Conservation (phyloP, 2,797 vertebrate genomes). For the Phoebastria nigripes region DNA sequence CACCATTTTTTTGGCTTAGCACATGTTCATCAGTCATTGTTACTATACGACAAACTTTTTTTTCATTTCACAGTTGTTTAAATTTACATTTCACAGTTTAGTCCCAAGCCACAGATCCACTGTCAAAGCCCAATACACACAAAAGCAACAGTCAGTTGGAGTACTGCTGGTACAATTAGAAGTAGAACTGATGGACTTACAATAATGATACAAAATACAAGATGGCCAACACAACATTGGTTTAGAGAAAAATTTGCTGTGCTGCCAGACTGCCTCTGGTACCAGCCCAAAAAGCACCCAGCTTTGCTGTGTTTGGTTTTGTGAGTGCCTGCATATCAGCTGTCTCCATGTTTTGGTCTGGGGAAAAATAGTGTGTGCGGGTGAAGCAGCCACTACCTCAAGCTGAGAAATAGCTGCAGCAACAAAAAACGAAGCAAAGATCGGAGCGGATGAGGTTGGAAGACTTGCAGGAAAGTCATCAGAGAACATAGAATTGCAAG, state of each 20-base stretch:
- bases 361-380: rapidly evolving
- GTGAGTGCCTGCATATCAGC: not conserved
- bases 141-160: not conserved
- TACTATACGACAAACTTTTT: not conserved
- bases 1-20: not conserved
- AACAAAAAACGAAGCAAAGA: not conserved
- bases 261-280: not conserved
- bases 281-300: not conserved
- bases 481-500: not conserved
- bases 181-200: not conserved
- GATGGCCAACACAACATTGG: not conserved
- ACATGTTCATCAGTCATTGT: not conserved
- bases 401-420: not conserved
- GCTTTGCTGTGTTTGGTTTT: not conserved
- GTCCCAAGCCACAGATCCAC: not conserved
- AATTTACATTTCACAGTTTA: not conserved
- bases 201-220: not conserved
- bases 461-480: not conserved
- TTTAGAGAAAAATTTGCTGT: not conserved
- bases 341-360: not conserved
- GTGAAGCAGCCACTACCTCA: not conserved
- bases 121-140: not conserved
- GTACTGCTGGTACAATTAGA: not conserved
- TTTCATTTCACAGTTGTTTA: not conserved
- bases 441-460: not conserved